These are phyloP conservation scores for Caranx melampygus DNA, from an alignment of 2,113 vertebrate species.

Conservation along the genomic window DNA sequence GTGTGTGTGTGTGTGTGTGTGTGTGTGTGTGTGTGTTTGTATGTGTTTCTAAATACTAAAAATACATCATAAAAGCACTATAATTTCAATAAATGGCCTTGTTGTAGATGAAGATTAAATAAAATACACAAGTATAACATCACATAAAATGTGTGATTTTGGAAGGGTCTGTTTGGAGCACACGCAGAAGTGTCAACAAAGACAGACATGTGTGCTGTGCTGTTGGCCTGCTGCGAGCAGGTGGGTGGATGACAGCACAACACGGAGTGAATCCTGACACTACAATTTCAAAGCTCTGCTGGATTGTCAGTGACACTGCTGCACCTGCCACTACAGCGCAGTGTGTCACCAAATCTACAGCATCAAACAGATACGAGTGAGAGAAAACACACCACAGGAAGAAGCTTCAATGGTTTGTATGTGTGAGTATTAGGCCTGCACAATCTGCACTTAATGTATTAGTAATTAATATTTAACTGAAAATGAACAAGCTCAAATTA, in stretches of 20 bases:
- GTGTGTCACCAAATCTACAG: background rate
- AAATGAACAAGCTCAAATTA: constrained; percentile 16
- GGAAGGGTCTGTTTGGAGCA: background rate
- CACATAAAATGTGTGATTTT: background rate
- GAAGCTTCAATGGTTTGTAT: no score
- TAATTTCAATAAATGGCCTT: no score
- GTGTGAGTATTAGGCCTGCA: background rate
- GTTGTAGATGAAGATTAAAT: no score
- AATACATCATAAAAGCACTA: no score
- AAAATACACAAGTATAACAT: background rate
- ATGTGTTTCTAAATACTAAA: no score
- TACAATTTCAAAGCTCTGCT: background rate
- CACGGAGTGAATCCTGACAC: background rate
- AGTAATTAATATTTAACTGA: constrained; percentile 23
- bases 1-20: no score
- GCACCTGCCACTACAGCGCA: background rate
- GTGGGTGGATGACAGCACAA: background rate
- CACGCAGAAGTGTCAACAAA: background rate
- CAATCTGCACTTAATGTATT: background rate
- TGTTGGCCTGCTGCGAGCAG: background rate
- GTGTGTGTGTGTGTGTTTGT: no score
- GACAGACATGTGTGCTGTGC: background rate
- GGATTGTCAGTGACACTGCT: background rate
- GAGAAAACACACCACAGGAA: background rate
- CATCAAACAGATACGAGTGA: background rate